phyloP scores from a whole-genome alignment of 2,797 vertebrate genomes.

The Alcedo quadribrachys region DNA sequence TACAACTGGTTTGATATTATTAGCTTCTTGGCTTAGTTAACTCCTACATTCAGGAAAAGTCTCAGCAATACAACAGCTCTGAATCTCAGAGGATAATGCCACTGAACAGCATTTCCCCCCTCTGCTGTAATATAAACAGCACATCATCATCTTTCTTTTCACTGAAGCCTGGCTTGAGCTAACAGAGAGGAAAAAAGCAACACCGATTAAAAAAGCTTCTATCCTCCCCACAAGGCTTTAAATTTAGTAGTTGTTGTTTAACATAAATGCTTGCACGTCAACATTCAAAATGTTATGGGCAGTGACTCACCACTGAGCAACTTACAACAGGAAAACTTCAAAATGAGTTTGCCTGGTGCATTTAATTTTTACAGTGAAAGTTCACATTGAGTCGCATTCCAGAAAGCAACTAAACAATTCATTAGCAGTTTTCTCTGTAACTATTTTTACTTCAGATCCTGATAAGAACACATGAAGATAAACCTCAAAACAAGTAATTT shows the following conservation, averaged over 20 bases:
- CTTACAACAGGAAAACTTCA: not conserved
- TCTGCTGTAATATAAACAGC: not conserved
- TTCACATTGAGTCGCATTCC: not conserved
- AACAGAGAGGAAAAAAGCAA: not conserved
- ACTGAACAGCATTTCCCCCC: not conserved
- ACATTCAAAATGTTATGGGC: constrained; percentile 4
- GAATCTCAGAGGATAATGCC: not conserved
- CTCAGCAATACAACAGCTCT: not conserved
- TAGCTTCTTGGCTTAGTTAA: not conserved
- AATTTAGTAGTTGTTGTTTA: not conserved
- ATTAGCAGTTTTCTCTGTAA: not conserved
- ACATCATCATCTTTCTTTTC: not conserved
- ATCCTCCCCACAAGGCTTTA: not conserved
- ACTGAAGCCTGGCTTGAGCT: not conserved
- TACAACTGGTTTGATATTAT: not conserved
- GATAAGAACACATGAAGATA: not conserved
- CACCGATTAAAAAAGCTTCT: not conserved
- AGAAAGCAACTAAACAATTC: not conserved
- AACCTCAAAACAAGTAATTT: not conserved
- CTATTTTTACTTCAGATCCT: not conserved
- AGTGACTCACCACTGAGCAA: constrained; percentile 1
- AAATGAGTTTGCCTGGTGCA: not conserved
- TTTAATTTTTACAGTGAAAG: constrained; percentile 1
- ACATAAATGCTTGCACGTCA: not conserved
- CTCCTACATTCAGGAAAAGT: not conserved